Evolutionary conservation across 1,140 invertebrate species (phyloP).

Genomic region (Zeugodacus cucurbitae): DNA sequence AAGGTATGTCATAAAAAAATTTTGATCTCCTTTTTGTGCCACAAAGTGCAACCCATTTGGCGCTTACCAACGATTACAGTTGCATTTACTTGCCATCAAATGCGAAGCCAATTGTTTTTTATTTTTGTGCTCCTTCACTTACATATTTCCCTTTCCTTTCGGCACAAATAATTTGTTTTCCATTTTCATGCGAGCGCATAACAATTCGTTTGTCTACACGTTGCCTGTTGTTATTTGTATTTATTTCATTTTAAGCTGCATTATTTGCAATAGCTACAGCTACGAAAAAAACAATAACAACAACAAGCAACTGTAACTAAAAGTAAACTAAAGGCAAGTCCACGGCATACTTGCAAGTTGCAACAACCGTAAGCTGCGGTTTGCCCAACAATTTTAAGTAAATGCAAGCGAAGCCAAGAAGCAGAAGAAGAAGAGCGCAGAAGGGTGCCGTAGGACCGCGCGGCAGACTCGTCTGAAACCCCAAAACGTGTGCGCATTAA

Average conservation of each 20-base stretch:
- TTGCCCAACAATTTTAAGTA: not conserved
- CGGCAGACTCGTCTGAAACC: not conserved
- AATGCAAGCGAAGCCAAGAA: not conserved
- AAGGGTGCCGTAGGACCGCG: not conserved
- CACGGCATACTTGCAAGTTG: not conserved
- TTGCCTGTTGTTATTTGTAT: not conserved
- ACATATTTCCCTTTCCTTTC: not conserved
- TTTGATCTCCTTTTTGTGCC: not conserved
- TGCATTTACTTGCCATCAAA: not conserved
- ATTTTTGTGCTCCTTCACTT: not conserved
- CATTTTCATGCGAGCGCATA: not conserved
- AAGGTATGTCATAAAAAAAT: too few species aligned
- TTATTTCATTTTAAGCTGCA: not conserved
- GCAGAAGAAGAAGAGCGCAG: not conserved
- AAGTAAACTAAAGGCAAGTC: not conserved
- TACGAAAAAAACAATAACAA: not conserved
- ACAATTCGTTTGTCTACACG: not conserved
- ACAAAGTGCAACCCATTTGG: not conserved
- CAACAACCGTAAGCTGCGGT: not conserved
- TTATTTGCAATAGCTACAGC: not conserved
- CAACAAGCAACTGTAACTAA: not conserved
- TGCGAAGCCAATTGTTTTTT: not conserved
- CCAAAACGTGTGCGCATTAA: constrained; percentile 24
- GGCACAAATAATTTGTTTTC: not conserved
- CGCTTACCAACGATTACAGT: not conserved